These are phyloP conservation scores for Nomada flava DNA, from an alignment of 2,888 invertebrate species.

Conservation along the genomic window DNA sequence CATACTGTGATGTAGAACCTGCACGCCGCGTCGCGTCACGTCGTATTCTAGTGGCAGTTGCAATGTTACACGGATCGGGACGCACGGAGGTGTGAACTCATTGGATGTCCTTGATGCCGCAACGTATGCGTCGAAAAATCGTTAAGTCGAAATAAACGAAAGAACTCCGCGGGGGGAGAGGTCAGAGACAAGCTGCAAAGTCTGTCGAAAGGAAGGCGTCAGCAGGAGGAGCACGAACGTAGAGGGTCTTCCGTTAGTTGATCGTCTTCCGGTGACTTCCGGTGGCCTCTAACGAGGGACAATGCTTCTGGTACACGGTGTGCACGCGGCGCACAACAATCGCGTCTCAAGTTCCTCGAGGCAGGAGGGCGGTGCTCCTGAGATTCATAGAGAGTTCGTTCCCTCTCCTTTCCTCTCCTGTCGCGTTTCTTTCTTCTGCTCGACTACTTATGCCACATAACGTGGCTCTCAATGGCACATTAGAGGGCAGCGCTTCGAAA, in stretches of 20 bases:
- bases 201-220: constrained; percentile 65
- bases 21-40: not conserved
- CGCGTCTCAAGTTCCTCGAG: constrained; percentile 83
- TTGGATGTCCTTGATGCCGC: constrained; percentile 18
- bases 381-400: constrained; percentile 55
- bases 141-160: constrained; percentile 69
- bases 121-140: constrained; percentile 57
- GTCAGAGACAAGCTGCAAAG: constrained; percentile 78
- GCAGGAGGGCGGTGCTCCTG: constrained; percentile 80
- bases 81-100: not conserved
- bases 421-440: constrained; percentile 63
- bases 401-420: constrained; percentile 36
- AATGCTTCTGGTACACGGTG: constrained; percentile 75
- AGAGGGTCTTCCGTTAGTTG: constrained; percentile 82
- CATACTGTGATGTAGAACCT: too few relatives aligned
- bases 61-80: not conserved
- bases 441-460: constrained; percentile 71
- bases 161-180: constrained; percentile 57
- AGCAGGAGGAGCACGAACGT: constrained; percentile 61
- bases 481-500: constrained; percentile 77
- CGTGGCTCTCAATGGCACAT: constrained; percentile 75
- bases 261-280: constrained; percentile 84
- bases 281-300: constrained; percentile 79
- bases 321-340: constrained; percentile 83
- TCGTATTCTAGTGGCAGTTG: too few relatives aligned